A percentile compares a stretch with the other conserved stretches of the same genome.
Conservation (phyloP, 35 echinoderm and acorn worm species). For the Amphiura filiformis region DNA sequence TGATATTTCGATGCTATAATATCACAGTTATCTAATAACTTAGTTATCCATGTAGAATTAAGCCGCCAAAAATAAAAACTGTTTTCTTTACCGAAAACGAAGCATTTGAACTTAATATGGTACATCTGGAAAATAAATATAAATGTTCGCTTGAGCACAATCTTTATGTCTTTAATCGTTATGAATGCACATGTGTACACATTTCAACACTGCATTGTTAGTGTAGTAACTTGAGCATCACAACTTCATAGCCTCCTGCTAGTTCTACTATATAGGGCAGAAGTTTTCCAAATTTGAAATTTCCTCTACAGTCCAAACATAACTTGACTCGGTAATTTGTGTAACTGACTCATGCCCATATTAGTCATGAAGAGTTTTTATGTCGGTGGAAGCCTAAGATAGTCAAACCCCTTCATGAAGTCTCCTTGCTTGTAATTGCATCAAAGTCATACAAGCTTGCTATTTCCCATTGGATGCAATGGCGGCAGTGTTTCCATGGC, state of each 20-base stretch:
- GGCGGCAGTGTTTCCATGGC: neutral
- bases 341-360: neutral
- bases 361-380: neutral
- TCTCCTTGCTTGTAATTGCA: neutral
- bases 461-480: constrained; percentile 11
- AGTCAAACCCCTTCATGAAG: neutral
- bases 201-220: constrained; percentile 2
- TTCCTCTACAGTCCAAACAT: neutral
- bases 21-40: too few relatives aligned
- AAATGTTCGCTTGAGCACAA: too few relatives aligned
- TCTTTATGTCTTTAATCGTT: too few relatives aligned
- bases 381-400: neutral
- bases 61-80: too few relatives aligned
- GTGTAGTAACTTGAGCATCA: neutral
- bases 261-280: neutral
- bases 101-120: too few relatives aligned
- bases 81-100: too few relatives aligned
- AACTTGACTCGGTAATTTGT: neutral
- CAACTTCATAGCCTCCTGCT: neutral
- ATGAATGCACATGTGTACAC: too few relatives aligned
- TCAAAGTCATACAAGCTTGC: neutral
- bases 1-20: too few relatives aligned
- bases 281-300: constrained; percentile 2
- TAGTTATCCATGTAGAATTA: too few relatives aligned
- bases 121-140: too few relatives aligned